These are phyloP conservation scores for Catharus bicknelli DNA, from an alignment of 2,113 vertebrate genomes.

Conservation along the genomic window DNA sequence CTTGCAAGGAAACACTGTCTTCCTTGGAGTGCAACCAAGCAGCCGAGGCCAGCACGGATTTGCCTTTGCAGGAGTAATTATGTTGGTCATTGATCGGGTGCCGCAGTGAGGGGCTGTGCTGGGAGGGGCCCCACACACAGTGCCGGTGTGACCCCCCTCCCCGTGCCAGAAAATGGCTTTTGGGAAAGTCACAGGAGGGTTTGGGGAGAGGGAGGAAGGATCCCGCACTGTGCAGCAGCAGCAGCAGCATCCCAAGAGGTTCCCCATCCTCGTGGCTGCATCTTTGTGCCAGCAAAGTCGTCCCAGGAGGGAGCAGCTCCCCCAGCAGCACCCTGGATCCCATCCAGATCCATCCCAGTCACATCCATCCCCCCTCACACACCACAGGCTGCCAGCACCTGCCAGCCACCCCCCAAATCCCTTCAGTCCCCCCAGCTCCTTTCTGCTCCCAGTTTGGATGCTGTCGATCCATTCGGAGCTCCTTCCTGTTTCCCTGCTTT, in stretches of 20 bases:
- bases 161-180: background rate
- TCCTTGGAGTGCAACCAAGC: slow-evolving; percentile 13
- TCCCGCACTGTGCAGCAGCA: accelerated
- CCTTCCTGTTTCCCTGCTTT: background rate
- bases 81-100: background rate
- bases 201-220: background rate
- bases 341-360: background rate
- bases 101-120: background rate
- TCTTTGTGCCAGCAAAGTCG: accelerated
- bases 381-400: background rate
- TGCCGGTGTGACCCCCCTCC: accelerated
- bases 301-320: background rate
- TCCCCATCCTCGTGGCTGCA: background rate
- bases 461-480: background rate
- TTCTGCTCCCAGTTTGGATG: background rate
- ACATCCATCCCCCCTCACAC: accelerated
- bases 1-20: slow-evolving; percentile 55
- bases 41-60: slow-evolving; percentile 22
- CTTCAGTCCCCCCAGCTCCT: background rate
- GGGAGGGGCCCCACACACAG: background rate
- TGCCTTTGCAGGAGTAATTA: slow-evolving; percentile 41
- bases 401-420: background rate
- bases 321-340: background rate
- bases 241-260: background rate
- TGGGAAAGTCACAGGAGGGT: background rate